Evolutionary conservation across 2,888 invertebrate genomes (phyloP).

Genomic region (Busseola fusca): DNA sequence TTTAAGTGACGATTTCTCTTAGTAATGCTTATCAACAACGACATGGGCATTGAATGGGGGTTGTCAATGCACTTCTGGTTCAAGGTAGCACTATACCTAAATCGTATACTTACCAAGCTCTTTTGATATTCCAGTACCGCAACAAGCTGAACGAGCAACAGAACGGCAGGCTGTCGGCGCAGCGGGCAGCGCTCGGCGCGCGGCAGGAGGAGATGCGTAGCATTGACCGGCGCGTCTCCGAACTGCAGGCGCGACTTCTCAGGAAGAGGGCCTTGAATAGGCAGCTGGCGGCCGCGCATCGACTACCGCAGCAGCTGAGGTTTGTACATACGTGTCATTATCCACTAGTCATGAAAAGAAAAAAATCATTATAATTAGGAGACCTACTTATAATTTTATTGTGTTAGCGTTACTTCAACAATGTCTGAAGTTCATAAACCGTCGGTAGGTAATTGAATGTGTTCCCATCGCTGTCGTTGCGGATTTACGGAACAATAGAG

Average conservation of each 20-base stretch:
- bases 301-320: slow-evolving; percentile 81
- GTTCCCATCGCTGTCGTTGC: slow-evolving; percentile 24
- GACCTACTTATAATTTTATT: not conserved
- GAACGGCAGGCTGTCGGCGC: slow-evolving; percentile 96
- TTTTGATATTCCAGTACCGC: slow-evolving; percentile 92
- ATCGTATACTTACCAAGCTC: not conserved
- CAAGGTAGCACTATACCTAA: not conserved
- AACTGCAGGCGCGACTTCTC: slow-evolving; percentile 96
- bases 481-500: slow-evolving; percentile 38
- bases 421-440: slow-evolving; percentile 27
- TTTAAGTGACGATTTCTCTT: not conserved
- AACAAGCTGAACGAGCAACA: slow-evolving; percentile 99
- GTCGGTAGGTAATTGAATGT: slow-evolving; percentile 29
- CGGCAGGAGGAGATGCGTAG: slow-evolving; percentile 97
- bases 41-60: too few relatives aligned
- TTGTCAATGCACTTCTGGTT: too few relatives aligned
- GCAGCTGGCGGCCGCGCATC: slow-evolving; percentile 87
- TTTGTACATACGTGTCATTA: slow-evolving; percentile 20
- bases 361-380: slow-evolving; percentile 1
- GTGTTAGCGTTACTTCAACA: slow-evolving; percentile 20
- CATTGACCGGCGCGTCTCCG: slow-evolving; percentile 97
- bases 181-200: slow-evolving; percentile 95
- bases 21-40: not conserved
- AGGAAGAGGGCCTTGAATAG: slow-evolving; percentile 95
- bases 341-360: not conserved